phyloP scores from a whole-genome alignment of 2,888 invertebrate genomes.

The Lamproptera curius region DNA sequence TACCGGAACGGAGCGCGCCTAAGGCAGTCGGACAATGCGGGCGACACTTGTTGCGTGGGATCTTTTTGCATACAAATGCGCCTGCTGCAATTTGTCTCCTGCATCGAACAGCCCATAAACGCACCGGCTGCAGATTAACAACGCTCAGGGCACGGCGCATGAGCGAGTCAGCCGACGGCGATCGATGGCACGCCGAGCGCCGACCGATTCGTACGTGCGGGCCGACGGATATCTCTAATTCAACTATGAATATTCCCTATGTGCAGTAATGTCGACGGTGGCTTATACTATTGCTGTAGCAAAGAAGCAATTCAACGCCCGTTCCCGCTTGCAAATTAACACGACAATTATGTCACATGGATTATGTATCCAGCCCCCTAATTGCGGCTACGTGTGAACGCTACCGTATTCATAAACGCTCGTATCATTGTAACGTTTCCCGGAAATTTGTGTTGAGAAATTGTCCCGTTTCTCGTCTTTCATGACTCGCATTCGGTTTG shows the following conservation, averaged over 20 bases:
- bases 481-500: constrained; percentile 11
- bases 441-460: constrained; percentile 17
- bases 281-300: not conserved
- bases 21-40: constrained; percentile 35
- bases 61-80: constrained; percentile 51
- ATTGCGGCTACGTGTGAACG: constrained; percentile 3
- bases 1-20: too few relatives aligned
- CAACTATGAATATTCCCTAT: constrained; percentile 10
- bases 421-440: constrained; percentile 18
- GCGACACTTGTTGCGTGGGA: constrained; percentile 66
- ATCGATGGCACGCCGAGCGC: constrained; percentile 9
- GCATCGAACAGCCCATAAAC: constrained; percentile 34
- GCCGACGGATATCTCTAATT: constrained; percentile 3
- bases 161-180: constrained; percentile 5
- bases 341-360: not conserved
- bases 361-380: not conserved
- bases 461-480: constrained; percentile 20
- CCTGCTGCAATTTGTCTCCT: constrained; percentile 51
- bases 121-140: constrained; percentile 32
- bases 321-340: not conserved
- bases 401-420: not conserved
- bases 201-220: constrained; percentile 5
- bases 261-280: not conserved
- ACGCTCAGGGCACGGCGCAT: constrained; percentile 32
- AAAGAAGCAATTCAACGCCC: too few relatives aligned